These are phyloP conservation scores for Leptoclinus maculatus DNA, from an alignment of 2,797 vertebrate species.

Conservation along the genomic window DNA sequence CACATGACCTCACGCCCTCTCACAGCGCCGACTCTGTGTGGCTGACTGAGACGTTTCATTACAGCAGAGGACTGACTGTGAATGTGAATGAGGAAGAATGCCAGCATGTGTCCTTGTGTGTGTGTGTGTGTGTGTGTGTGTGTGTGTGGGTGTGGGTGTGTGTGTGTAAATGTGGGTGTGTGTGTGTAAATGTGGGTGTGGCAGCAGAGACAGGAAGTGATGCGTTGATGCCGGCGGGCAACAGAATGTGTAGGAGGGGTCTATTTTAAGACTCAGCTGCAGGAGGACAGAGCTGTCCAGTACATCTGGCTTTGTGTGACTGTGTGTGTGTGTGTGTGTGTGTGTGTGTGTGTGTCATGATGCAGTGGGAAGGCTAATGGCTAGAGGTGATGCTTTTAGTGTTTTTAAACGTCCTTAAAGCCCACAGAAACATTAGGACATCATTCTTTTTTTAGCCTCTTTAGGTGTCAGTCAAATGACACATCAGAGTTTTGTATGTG, in stretches of 20 bases:
- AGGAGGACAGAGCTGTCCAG: conserved; percentile 45
- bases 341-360: conserved; percentile 3
- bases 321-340: conserved; percentile 16
- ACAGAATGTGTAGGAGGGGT: conserved; percentile 66
- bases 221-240: conserved; percentile 33
- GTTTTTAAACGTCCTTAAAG: conserved; percentile 20
- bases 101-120: neutral
- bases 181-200: conserved; percentile 1
- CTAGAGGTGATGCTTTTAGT: conserved; percentile 31
- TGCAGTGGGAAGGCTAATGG: conserved; percentile 32
- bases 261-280: conserved; percentile 72
- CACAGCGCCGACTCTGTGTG: neutral
- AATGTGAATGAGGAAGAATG: conserved; percentile 26
- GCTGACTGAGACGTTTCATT: conserved; percentile 33
- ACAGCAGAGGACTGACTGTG: conserved; percentile 7
- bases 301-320: conserved; percentile 55
- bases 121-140: neutral
- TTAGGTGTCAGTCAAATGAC: neutral
- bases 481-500: neutral
- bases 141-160: conserved; percentile 20
- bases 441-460: conserved; percentile 20
- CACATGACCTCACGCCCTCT: conserved; percentile 38
- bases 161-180: conserved; percentile 9
- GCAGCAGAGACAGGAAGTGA: conserved; percentile 75
- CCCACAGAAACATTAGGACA: conserved; percentile 11